These are phyloP conservation scores for Dusona sp. DNA, from an alignment of 2,888 invertebrate genomes.

Conservation along the genomic window DNA sequence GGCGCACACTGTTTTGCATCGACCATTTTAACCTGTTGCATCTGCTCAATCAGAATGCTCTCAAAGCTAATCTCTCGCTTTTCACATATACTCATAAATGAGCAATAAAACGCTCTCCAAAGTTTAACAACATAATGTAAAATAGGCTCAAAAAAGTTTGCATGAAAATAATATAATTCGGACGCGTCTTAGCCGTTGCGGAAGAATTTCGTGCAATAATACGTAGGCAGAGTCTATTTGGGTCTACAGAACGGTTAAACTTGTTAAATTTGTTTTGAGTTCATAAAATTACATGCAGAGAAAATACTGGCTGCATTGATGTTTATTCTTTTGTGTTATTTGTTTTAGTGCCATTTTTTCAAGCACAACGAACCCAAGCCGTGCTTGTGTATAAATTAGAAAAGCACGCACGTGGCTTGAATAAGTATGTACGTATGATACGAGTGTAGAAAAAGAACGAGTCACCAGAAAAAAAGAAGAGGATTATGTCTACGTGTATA, in stretches of 20 bases:
- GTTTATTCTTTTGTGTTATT: constrained; percentile 4
- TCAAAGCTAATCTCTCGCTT: not conserved
- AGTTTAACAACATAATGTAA: not conserved
- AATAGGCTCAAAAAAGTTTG: not conserved
- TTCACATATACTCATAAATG: not conserved
- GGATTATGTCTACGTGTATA: constrained; percentile 1
- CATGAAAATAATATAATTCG: not conserved
- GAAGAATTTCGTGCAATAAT: constrained; percentile 3
- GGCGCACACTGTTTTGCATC: not conserved
- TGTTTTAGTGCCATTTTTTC: constrained; percentile 14
- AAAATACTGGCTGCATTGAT: constrained; percentile 1
- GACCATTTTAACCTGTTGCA: constrained; percentile 25
- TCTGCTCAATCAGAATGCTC: not conserved
- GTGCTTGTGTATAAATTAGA: constrained; percentile 56
- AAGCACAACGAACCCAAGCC: constrained; percentile 33
- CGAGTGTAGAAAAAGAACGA: constrained; percentile 29
- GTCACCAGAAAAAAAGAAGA: constrained; percentile 14
- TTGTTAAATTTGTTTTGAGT: constrained; percentile 17
- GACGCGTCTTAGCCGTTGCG: not conserved
- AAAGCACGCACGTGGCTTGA: constrained; percentile 46
- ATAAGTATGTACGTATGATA: constrained; percentile 2
- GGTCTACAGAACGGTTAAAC: not conserved
- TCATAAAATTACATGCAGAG: constrained; percentile 1
- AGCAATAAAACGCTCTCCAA: constrained; percentile 26
- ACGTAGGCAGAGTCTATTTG: not conserved